Evolutionary conservation across 1,140 invertebrate species (phyloP), one percentile per base, ranked within the genome.

Genomic region (Catajapyx aquilonaris): DNA sequence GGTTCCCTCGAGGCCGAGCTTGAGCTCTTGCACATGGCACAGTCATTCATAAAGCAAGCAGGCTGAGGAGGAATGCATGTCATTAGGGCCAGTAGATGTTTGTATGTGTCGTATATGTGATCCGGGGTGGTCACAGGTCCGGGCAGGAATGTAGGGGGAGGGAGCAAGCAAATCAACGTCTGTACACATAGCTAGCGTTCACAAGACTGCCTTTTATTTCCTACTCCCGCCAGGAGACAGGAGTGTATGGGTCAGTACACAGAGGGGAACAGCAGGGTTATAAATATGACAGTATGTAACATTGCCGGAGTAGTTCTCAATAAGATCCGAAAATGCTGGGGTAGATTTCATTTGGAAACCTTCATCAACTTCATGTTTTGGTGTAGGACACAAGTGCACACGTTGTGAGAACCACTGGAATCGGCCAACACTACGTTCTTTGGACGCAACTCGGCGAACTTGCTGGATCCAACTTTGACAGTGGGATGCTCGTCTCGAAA

Each of bases 351-450:
- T 5, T 17, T 20, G 21, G 19, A 34, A 34, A 3, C 18, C 32
- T 2, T 34, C 38, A 39, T 39, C 21, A 40, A 18, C 11, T 20
- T 40, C 1, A 39, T 33, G 35, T 39, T 39, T 17, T 39, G 32
- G 33, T 39, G 38, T 34, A 18, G 31, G 4, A 18, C 20, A 30
- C 39, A 40, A 3, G 36, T 34, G 28, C 34, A 40, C 11, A 40
- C 20, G 30, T 18, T 23, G 20, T 40, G 34, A 25, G 40, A 32
- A 20, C 40, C 40, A 19, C 37, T 32, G 9, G 35, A 16, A 2
- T 37, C 37, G 2, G 28, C 40, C 20, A 31, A 31, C 5, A 41
- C 22, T 32, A 16, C 36, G n/a, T 39, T 25, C 34, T 41, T 39
- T 3, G 37, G 37, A n/a, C 37, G 35, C 3, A 41, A 15, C 18